These are phyloP conservation scores for Thaleichthys pacificus DNA, from an alignment of 2,797 vertebrate species.

Conservation along the genomic window DNA sequence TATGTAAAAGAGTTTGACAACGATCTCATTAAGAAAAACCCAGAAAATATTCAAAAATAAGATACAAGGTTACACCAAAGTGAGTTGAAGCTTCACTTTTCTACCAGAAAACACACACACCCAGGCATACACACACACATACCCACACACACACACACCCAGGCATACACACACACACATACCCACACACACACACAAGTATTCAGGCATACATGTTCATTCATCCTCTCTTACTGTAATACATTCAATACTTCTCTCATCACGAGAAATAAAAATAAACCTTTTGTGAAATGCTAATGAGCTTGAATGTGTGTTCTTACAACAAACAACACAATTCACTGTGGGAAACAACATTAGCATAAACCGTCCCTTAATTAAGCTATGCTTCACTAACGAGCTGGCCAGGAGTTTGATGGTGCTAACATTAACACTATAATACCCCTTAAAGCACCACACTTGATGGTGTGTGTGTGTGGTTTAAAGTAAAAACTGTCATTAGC, in stretches of 20 bases:
- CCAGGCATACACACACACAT: neutral
- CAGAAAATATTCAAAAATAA: conserved; percentile 45
- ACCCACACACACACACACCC: neutral
- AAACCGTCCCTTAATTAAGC: conserved; percentile 61
- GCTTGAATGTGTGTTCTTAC: conserved; percentile 32
- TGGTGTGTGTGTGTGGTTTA: too few species aligned
- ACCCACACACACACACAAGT: neutral
- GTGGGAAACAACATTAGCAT: conserved; percentile 60
- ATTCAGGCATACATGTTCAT: neutral
- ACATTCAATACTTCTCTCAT: conserved; percentile 1
- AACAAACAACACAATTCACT: conserved; percentile 56
- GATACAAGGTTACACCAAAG: conserved; percentile 44
- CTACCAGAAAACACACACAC: conserved; percentile 27
- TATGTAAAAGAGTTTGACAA: conserved; percentile 35
- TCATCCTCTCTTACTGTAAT: conserved; percentile 5
- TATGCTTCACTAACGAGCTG: conserved; percentile 62
- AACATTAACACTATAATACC: neutral
- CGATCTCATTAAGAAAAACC: conserved; percentile 39
- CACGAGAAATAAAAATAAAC: conserved; percentile 46
- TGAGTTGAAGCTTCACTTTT: conserved; percentile 37
- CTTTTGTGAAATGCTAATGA: conserved; percentile 59
- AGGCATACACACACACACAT: neutral
- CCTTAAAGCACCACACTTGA: too few species aligned
- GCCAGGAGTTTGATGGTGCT: conserved; percentile 8
- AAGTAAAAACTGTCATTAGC: too few species aligned